Base-by-base conservation (phyloP, 2,797 vertebrate species). In the Anabacerthia variegaticeps region DNA sequence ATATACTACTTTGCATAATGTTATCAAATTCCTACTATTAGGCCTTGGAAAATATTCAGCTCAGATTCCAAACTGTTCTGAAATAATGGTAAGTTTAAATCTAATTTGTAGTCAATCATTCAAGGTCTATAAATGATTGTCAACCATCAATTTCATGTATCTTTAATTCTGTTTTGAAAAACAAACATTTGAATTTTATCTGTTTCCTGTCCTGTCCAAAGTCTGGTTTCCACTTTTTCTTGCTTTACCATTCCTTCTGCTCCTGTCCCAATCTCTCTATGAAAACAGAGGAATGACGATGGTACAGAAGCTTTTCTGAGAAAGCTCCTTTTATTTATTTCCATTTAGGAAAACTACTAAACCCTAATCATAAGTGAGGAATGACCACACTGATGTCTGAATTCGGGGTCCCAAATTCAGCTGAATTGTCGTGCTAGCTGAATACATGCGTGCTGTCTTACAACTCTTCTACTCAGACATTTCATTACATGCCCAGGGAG, bases 1-100 rank as follows among this genome's bases (percentile, higher is more conserved):
- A 85, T 96, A 92, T 92, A 34, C 88, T 93, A 52, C 79, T 96
- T 92, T 84, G 91, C 89, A 96, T 95, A 93, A 93, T 96, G 92
- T 80, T 91, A 92, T 88, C 71, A 86, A 95, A 96, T 92, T 95
- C 83, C 89, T 93, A 21, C 91, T 92, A 93, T 96, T 96, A 93
- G 78, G 49, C 63, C 44, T 84, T 93, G 88, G 89, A 95, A 96
- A 94, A 94, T 95, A 86, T 93, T 93, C 95, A 72, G 69, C 76
- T 96, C 76, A 46, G 80, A 89, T 89, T 95, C 68, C 63, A 93
- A 84, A 91, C 66, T 78, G 32, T 55, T 83, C 59, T 96, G 91
- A 96, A 91, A 95, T 89, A 95, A 96, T 83, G 55, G 51, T 52
- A 75, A 91, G 62, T 81, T 94, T 88, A 95, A 95, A 93, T 92